Base-by-base conservation (phyloP, 2,797 vertebrate genomes). In the Mastacembelus armatus region DNA sequence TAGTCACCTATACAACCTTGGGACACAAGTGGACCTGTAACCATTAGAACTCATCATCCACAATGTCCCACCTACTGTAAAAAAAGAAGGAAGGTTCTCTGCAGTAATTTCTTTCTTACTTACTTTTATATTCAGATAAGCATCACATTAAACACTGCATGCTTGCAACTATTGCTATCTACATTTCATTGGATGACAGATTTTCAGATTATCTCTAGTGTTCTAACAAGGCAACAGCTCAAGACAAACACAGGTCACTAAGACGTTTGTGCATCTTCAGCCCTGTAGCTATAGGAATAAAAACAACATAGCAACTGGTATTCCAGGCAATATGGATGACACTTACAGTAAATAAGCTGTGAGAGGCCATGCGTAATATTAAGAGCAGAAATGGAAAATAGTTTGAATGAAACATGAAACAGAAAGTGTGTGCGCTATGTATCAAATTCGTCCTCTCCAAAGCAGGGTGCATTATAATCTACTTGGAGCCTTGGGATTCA, bases 391-490 rank as follows among this genome's bases (percentile, higher is more conserved):
- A 51, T n/a, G 24, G 64, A 58, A 47, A 26, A 21, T 16, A 26
- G 58, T 27, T 62, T 55, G 61, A 62, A 81, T 52, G n/a, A 36
- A 76, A 85, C 73, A 77, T 77, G 62, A 85, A 90, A 78, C 60
- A 47, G 63, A 67, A 76, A 43, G 32, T 59, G 60, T 73, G 57
- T 50, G 48, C 54, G 44, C 60, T 73, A 71, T 74, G 56, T 44
- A 77, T 83, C 51, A 70, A 63, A 60, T 65, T 68, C 39, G 60
- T 71, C 39, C 35, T 67, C 58, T 67, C 15, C 29, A 50, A 36
- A 62, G 48, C 71, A 68, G 71, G 51, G 40, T 14, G 44, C 69
- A 77, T 84, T 77, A 70, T 76, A 90, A 88, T 87, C 83, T 89
- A 66, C 70, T 65, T 27, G 6, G 66, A 60, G 81, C 66, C 77